Conservation (phyloP, 2,113 vertebrate genomes). For the Brienomyrus brachyistius region DNA sequence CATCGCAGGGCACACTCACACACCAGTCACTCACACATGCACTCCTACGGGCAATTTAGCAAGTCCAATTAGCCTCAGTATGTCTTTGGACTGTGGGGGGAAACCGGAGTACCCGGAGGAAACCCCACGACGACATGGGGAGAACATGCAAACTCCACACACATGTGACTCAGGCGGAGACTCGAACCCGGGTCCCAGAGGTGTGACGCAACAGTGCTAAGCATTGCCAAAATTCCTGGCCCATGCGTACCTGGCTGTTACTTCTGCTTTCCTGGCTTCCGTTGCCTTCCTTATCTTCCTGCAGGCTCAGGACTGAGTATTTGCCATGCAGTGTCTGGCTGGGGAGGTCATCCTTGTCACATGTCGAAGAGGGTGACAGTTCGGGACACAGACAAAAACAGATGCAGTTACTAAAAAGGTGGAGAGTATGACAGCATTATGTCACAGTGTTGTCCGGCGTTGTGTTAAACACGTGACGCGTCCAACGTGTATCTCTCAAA, state of each 20-base stretch:
- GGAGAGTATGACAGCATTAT: not conserved
- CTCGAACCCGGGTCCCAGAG: too few relatives aligned
- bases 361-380: slow-evolving; percentile 56
- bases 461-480: not conserved
- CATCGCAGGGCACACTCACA: too few relatives aligned
- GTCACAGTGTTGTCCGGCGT: not conserved
- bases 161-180: too few relatives aligned
- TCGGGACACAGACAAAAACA: not conserved
- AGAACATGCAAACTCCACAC: too few relatives aligned
- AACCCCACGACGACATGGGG: too few relatives aligned
- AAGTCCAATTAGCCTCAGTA: too few relatives aligned
- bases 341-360: slow-evolving; percentile 46
- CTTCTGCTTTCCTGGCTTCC: slow-evolving; percentile 42
- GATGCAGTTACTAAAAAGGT: not conserved
- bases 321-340: slow-evolving; percentile 29
- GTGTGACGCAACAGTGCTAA: too few relatives aligned
- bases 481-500: too few relatives aligned
- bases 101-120: too few relatives aligned
- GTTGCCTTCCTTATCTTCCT: slow-evolving; percentile 42
- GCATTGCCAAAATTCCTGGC: not conserved
- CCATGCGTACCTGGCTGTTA: not conserved
- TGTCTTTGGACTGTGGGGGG: too few relatives aligned
- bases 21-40: too few relatives aligned
- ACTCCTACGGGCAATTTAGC: too few relatives aligned
- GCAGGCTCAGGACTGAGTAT: slow-evolving; percentile 53